Evolutionary conservation across 1,140 invertebrate species (phyloP).

Genomic region (Scaptomyza hsui): DNA sequence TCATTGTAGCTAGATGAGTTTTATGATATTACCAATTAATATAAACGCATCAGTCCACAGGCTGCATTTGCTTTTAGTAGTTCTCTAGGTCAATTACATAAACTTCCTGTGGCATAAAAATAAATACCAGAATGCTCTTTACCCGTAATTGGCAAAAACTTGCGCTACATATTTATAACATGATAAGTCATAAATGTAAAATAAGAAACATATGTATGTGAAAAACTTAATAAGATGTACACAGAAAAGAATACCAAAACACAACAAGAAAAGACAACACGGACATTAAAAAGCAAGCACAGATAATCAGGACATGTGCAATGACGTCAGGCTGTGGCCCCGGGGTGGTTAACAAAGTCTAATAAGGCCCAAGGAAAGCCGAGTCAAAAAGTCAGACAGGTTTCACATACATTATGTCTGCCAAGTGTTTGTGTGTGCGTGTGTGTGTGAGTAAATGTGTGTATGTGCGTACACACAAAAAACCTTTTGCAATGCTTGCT

Average conservation of each 20-base stretch:
- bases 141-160: constrained; percentile 7
- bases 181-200: constrained; percentile 57
- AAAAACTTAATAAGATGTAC: constrained; percentile 43
- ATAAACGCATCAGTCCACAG: background rate
- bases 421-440: background rate
- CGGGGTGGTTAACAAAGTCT: constrained; percentile 35
- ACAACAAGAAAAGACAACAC: constrained; percentile 28
- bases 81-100: no score
- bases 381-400: constrained; percentile 42
- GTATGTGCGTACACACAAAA: background rate
- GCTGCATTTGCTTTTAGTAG: background rate
- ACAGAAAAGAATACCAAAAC: constrained; percentile 9
- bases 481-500: constrained; percentile 33
- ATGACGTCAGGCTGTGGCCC: constrained; percentile 48
- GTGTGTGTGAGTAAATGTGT: background rate
- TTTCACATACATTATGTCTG: constrained; percentile 21
- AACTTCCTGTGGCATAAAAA: no score
- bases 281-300: constrained; percentile 15
- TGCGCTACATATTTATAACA: constrained; percentile 70
- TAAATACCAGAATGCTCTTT: no score
- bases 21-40: constrained; percentile 23
- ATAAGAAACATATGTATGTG: constrained; percentile 45
- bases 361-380: constrained; percentile 37
- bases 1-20: constrained; percentile 15
- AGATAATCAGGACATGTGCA: constrained; percentile 35